These are phyloP conservation scores for Drosophila borealis DNA, from an alignment of 2,888 invertebrate genomes.

Conservation along the genomic window DNA sequence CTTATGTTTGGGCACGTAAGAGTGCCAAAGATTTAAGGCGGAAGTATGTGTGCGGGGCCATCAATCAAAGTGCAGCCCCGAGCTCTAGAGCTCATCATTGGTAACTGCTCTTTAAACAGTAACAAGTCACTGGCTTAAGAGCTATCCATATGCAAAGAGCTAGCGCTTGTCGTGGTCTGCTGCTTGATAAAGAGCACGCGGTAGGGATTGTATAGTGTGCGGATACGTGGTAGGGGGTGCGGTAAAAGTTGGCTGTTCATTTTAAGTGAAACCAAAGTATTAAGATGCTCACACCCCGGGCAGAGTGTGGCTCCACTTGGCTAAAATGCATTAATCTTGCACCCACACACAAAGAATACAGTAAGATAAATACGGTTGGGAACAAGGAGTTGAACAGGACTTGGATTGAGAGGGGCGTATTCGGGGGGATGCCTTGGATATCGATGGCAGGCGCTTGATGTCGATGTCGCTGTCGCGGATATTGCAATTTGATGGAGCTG, in stretches of 20 bases:
- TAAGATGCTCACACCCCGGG: conserved; percentile 58
- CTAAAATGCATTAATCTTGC: conserved; percentile 74
- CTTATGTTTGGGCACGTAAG: conserved; percentile 25
- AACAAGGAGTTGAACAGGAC: no score
- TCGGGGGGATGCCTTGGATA: conserved; percentile 36
- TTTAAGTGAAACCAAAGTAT: conserved; percentile 74
- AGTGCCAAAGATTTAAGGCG: conserved; percentile 52
- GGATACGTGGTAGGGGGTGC: neutral
- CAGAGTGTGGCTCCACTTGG: conserved; percentile 25
- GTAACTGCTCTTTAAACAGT: conserved; percentile 54
- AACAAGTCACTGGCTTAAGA: conserved; percentile 52
- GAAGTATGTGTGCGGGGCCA: conserved; percentile 52
- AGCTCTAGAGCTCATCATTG: conserved; percentile 2
- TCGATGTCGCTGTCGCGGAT: conserved; percentile 68
- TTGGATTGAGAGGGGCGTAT: neutral
- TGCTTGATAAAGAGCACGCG: conserved; percentile 17
- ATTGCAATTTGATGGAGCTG: conserved; percentile 75
- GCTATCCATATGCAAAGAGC: conserved; percentile 65
- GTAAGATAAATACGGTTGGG: neutral
- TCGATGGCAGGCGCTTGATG: conserved; percentile 55
- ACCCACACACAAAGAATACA: conserved; percentile 28
- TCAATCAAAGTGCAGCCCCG: conserved; percentile 58
- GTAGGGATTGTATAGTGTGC: neutral
- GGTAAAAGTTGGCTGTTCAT: conserved; percentile 41
- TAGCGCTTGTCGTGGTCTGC: conserved; percentile 17